Percentiles rank a stretch among this genome's conserved stretches.
Conservation (phyloP, 2,113 vertebrate genomes). For the Sapayoa aenigma region DNA sequence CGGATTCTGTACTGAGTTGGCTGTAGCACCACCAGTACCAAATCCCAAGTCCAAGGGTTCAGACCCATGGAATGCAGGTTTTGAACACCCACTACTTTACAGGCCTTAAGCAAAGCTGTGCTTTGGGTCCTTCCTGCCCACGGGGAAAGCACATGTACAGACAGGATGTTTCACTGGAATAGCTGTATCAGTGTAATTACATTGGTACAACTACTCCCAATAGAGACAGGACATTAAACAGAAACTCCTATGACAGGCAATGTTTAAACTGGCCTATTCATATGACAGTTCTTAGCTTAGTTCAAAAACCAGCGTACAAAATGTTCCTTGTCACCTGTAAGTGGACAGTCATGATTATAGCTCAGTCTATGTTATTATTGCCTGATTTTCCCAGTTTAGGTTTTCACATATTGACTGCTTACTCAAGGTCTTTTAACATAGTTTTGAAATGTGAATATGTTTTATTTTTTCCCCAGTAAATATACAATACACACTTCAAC, state of each 20-base stretch:
- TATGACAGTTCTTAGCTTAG: not conserved
- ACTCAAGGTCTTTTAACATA: conserved; percentile 69
- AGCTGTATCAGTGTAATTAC: not conserved
- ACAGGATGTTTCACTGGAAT: not conserved
- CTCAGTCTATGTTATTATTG: conserved; percentile 66
- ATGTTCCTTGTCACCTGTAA: conserved; percentile 46
- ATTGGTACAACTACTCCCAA: not conserved
- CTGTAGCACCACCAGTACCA: not conserved
- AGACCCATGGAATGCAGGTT: not conserved
- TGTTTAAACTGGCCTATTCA: not conserved
- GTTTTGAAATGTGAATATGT: conserved; percentile 80
- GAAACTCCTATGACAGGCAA: not conserved
- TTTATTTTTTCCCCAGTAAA: conserved; percentile 81
- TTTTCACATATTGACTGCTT: conserved; percentile 58
- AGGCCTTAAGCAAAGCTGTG: not conserved
- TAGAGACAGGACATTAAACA: not conserved
- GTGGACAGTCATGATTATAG: conserved; percentile 67
- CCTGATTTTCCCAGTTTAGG: conserved; percentile 35
- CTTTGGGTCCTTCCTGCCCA: not conserved
- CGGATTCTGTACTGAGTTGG: not conserved
- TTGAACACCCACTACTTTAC: not conserved
- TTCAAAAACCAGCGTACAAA: not conserved
- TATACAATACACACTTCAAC: conserved; percentile 83
- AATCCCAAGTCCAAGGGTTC: not conserved
- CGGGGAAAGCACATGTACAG: not conserved